Evolutionary conservation across 1,140 invertebrate genomes (phyloP).

Genomic region (Acromyrmex heyeri): DNA sequence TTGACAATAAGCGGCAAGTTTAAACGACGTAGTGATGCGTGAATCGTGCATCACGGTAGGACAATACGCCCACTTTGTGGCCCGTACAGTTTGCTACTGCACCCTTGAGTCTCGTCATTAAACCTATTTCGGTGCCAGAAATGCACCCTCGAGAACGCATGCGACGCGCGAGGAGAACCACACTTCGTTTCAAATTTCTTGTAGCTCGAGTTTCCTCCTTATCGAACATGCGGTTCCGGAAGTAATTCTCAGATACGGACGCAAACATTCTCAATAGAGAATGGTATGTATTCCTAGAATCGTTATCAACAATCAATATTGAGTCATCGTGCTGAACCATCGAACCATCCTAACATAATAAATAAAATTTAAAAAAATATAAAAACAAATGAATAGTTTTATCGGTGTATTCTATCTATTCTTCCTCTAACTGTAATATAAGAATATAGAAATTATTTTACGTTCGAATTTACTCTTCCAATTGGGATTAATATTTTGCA

Average conservation of each 20-base stretch:
- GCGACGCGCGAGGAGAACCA: neutral
- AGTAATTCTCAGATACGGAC: constrained; percentile 9
- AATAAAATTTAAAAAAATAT: neutral
- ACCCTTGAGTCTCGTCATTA: constrained; percentile 51
- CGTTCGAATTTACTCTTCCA: neutral
- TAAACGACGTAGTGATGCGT: constrained; percentile 49
- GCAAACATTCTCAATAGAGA: neutral
- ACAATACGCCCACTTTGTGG: constrained; percentile 61
- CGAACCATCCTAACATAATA: neutral
- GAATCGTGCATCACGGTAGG: constrained; percentile 54
- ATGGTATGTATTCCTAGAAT: constrained; percentile 1
- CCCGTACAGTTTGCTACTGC: constrained; percentile 46
- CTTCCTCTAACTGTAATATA: neutral
- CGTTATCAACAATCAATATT: neutral
- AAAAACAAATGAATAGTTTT: neutral
- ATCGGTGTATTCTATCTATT: neutral
- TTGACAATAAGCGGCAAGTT: constrained; percentile 30
- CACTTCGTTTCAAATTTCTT: constrained; percentile 40
- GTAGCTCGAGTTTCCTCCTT: constrained; percentile 12
- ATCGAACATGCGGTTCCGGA: neutral
- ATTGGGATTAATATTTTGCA: neutral
- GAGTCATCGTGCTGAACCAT: neutral
- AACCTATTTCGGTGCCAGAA: constrained; percentile 56
- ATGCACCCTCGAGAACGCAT: constrained; percentile 45
- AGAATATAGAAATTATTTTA: constrained; percentile 4